Conservation (phyloP, 2,888 invertebrate species). For the Acanthosepion esculentum region DNA sequence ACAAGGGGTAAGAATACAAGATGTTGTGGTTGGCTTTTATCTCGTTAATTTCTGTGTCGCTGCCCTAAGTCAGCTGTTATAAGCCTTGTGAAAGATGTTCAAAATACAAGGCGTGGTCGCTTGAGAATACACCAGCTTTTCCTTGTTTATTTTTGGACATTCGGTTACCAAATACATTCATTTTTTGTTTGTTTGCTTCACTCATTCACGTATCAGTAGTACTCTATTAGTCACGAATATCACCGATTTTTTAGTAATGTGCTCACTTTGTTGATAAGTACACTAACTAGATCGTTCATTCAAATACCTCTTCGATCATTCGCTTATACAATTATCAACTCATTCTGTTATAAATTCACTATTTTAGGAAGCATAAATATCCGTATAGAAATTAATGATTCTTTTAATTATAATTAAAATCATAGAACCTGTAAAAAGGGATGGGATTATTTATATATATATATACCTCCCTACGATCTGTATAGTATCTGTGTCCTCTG, state of each 20-base stretch:
- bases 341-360: too few relatives aligned
- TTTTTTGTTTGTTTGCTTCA: not conserved
- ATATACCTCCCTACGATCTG: too few relatives aligned
- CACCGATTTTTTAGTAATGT: too few relatives aligned
- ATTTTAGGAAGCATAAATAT: too few relatives aligned
- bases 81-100: constrained; percentile 18
- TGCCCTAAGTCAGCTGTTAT: not conserved
- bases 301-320: not conserved
- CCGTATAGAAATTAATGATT: too few relatives aligned
- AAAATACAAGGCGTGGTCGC: not conserved
- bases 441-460: too few relatives aligned
- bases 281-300: not conserved
- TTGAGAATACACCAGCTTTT: not conserved
- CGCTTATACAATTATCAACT: not conserved
- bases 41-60: not conserved
- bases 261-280: too few relatives aligned
- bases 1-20: not conserved
- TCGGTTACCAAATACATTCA: not conserved
- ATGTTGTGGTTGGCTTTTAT: constrained; percentile 33
- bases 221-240: too few relatives aligned
- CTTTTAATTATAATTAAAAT: too few relatives aligned
- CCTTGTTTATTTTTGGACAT: not conserved
- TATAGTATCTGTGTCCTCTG: too few relatives aligned
- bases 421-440: too few relatives aligned
- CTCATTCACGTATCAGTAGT: not conserved